These are phyloP conservation scores for human DNA, from an alignment of 2,113 vertebrate genomes.

Conservation along the genomic window GRCh38 chr14:66536001-66536500, in stretches of 20 bases:
- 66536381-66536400: background rate
- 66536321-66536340: conserved; percentile 22
- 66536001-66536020: background rate
- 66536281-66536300: conserved; percentile 38
- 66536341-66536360: background rate
- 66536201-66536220: too few species aligned
- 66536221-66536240: too few species aligned
- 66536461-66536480: conserved; percentile 22
- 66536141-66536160: too few species aligned
- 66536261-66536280: background rate
- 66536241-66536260: background rate
- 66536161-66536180: too few species aligned
- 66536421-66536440: background rate
- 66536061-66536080: background rate
- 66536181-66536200: too few species aligned
- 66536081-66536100: background rate
- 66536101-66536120: background rate
- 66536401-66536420: background rate
- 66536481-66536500: background rate
- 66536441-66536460: conserved; percentile 16
- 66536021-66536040: conserved; percentile 17
- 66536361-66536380: conserved; percentile 29
- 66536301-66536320: conserved; percentile 15
- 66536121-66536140: too few species aligned
- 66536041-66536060: background rate